phyloP scores from a whole-genome alignment of 2,888 invertebrate species.

The Yponomeuta malinellus region DNA sequence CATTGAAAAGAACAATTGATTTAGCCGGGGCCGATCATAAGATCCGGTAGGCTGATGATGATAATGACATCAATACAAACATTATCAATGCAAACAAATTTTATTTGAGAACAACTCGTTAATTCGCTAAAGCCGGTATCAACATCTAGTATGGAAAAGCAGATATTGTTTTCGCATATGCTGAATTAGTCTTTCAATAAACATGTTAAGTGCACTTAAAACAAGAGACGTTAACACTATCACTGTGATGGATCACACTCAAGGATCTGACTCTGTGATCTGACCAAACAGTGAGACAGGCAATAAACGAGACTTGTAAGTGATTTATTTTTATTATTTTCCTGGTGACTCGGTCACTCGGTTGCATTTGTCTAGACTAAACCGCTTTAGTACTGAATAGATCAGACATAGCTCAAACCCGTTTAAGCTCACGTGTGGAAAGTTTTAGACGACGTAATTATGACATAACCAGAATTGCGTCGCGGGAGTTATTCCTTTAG shows the following conservation, averaged over 20 bases:
- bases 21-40: too few relatives aligned
- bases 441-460: background rate
- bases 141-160: too few relatives aligned
- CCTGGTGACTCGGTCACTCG: background rate
- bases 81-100: too few relatives aligned
- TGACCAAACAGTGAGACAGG: background rate
- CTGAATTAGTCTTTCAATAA: background rate
- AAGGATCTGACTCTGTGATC: background rate
- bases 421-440: background rate
- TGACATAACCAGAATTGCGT: background rate
- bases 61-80: too few relatives aligned
- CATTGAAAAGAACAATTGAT: too few relatives aligned
- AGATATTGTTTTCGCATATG: too few relatives aligned
- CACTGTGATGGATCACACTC: background rate
- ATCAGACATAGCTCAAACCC: background rate
- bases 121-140: too few relatives aligned
- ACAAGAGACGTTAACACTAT: too few relatives aligned
- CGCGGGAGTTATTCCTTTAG: background rate
- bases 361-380: background rate
- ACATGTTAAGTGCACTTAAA: too few relatives aligned
- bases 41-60: too few relatives aligned
- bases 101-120: too few relatives aligned
- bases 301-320: background rate
- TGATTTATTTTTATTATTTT: background rate
- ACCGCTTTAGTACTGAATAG: conserved; percentile 1